phyloP scores from a whole-genome alignment of 2,888 invertebrate genomes.

The Sinohyriopsis cumingii region DNA sequence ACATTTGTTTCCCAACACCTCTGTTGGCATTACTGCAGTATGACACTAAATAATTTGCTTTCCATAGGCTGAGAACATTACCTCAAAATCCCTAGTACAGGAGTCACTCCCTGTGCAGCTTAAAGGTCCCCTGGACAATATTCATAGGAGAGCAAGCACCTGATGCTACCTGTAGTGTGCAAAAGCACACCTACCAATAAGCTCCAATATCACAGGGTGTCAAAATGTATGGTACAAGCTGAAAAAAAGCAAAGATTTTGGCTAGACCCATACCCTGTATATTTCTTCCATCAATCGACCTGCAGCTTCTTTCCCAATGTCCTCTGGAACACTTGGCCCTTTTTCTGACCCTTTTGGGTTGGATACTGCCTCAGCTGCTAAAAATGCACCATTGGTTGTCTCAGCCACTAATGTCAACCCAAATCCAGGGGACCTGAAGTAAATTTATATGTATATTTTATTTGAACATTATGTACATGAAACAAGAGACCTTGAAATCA shows the following conservation, averaged over 20 bases:
- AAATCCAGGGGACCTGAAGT: conserved; percentile 79
- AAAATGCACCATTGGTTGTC: conserved; percentile 83
- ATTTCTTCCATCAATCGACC: conserved; percentile 90
- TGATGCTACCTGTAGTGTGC: too few relatives aligned
- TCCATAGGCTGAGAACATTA: too few relatives aligned
- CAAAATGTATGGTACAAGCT: too few relatives aligned
- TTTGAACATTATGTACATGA: not conserved
- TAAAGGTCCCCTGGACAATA: too few relatives aligned
- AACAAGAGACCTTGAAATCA: not conserved
- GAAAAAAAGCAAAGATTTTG: not conserved
- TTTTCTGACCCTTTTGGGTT: conserved; percentile 73
- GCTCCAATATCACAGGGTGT: too few relatives aligned
- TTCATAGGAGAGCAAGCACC: too few relatives aligned
- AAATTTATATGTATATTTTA: not conserved
- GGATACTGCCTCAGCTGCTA: conserved; percentile 72
- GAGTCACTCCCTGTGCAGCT: too few relatives aligned
- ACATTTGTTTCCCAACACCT: too few relatives aligned
- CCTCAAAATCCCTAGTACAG: too few relatives aligned
- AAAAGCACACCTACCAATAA: too few relatives aligned
- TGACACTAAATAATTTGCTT: too few relatives aligned
- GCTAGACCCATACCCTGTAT: conserved; percentile 73
- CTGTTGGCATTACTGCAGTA: too few relatives aligned
- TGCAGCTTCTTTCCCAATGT: conserved; percentile 89
- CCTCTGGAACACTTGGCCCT: conserved; percentile 87
- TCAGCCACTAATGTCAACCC: conserved; percentile 93